A percentile compares a stretch with the other conserved stretches of the same genome.
phyloP scores from a whole-genome alignment of 2,797 vertebrate species.

The Neosalanx taihuensis region DNA sequence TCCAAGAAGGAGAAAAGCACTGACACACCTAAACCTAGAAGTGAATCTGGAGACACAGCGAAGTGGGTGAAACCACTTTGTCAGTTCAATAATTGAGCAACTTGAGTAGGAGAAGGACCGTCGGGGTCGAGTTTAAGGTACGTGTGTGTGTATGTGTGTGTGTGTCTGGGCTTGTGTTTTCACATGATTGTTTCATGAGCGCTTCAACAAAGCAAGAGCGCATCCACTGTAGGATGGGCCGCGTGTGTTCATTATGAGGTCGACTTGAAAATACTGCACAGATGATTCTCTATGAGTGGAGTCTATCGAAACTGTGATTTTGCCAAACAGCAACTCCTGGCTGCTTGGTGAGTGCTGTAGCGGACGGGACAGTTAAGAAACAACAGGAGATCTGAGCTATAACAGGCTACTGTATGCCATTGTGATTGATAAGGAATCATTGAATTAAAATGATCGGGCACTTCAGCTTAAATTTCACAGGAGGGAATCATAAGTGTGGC shows the following conservation, averaged over 20 bases:
- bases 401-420: not conserved
- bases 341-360: conserved; percentile 70
- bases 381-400: conserved; percentile 15
- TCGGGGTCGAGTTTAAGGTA: conserved; percentile 67
- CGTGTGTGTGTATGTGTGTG: conserved; percentile 42
- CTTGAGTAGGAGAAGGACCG: conserved; percentile 58
- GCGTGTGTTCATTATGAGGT: conserved; percentile 7
- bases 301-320: conserved; percentile 26
- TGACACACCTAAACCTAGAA: conserved; percentile 68
- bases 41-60: conserved; percentile 45
- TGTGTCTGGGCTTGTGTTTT: conserved; percentile 31
- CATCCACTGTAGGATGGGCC: conserved; percentile 9
- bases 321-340: conserved; percentile 46
- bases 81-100: conserved; percentile 48
- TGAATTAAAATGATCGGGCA: not conserved
- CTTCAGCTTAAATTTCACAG: not conserved
- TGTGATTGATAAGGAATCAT: not conserved
- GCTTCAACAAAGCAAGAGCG: conserved; percentile 64
- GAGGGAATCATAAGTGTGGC: not conserved
- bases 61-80: conserved; percentile 56
- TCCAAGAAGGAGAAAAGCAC: conserved; percentile 45
- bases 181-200: conserved; percentile 42
- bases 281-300: not conserved
- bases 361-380: conserved; percentile 55
- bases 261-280: not conserved